Base-by-base conservation (phyloP, 1,140 invertebrate species). In the Bombyx mandarina region DNA sequence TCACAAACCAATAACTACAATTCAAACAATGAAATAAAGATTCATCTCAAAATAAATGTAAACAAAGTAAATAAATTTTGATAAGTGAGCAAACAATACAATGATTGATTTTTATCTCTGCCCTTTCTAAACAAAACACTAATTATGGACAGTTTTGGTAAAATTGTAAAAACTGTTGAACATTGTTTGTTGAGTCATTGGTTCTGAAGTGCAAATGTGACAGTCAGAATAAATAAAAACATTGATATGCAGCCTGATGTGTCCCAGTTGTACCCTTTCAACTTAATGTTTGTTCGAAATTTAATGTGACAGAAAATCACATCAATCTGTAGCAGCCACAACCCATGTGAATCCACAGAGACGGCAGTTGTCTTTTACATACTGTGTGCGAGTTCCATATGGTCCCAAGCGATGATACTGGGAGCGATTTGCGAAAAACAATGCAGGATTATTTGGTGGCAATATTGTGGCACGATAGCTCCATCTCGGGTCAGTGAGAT, bases 391-490 rank as follows among this genome's bases (percentile, higher is more conserved):
- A 54, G 79, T 79, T 64, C 82, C 82, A 58, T 81, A 87, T 7
- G 80, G 80, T 10, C 86, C 82, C 69, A 89, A 65, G 22, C 88
- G 78, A 62, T 88, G 86, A 63, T 89, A 89, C 70, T 88, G 88
- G 3, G 88, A 89, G 54, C 88, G 77, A 73, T 89, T 89, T 46
- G 82, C 82, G 56, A 89, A 88, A 76, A 89, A 89, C 67, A 88
- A 63, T 7, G 82, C 75, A 8, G 86, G 83, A 65, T 88, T 88
- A 71, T 86, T 88, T 1, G 82, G 73, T 42, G 88, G 88, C 74
- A 89, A 73, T 63, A 80, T 69, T 42, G 88, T 83, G 43, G 82
- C 71, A 9, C 77, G 77, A 57, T 84, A 82, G 63, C 71, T 82
- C 86, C 86, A 89, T 60, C 81, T 74, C 50, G 72, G 61, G 62